phyloP scores from a whole-genome alignment of 2,888 invertebrate genomes.

The Erpobdella octoculata region DNA sequence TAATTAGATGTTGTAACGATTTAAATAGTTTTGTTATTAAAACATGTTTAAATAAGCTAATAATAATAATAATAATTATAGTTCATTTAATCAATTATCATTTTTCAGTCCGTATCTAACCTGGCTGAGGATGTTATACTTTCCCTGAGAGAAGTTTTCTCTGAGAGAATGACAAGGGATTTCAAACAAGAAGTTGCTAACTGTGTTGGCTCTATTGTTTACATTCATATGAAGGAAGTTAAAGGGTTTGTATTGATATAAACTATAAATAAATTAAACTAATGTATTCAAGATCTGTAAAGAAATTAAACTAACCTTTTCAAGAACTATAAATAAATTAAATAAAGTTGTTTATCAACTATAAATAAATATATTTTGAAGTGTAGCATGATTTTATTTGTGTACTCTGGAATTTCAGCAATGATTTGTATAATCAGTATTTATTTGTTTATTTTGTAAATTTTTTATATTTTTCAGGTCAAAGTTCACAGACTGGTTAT shows the following conservation, averaged over 20 bases:
- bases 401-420: no score
- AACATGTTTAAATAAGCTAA: background rate
- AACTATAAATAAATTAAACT: no score
- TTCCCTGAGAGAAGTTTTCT: slow-evolving; percentile 45
- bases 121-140: slow-evolving; percentile 42
- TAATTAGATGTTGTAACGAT: background rate
- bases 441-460: no score
- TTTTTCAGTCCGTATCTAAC: slow-evolving; percentile 42
- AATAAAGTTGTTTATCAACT: no score
- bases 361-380: no score
- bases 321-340: no score
- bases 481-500: slow-evolving; percentile 6
- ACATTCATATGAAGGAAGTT: slow-evolving; percentile 59
- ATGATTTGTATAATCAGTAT: no score
- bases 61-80: background rate
- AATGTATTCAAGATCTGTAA: no score
- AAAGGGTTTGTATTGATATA: background rate
- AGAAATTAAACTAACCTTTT: no score
- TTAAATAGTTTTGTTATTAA: background rate
- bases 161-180: slow-evolving; percentile 47
- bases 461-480: no score
- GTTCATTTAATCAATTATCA: slow-evolving; percentile 13
- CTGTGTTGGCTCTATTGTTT: slow-evolving; percentile 48
- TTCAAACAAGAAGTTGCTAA: slow-evolving; percentile 48
- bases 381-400: no score